phyloP scores from a whole-genome alignment of 1,140 invertebrate species.

The Eueides isabella region DNA sequence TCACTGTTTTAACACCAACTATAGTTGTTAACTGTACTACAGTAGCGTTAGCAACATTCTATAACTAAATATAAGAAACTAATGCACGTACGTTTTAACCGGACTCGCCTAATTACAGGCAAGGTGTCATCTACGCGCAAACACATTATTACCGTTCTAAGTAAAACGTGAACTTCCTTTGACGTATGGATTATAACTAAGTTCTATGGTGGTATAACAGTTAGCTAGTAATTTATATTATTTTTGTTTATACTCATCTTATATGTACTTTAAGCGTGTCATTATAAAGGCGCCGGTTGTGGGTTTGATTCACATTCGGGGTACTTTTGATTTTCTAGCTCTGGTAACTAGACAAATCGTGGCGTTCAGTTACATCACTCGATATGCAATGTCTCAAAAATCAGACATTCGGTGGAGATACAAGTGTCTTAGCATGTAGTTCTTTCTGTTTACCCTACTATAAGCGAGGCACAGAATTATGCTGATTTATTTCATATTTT shows the following conservation, averaged over 20 bases:
- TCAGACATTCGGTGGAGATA: too few species aligned
- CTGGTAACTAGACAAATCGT: too few species aligned
- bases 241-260: neutral
- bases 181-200: conserved; percentile 10
- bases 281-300: too few species aligned
- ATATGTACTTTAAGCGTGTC: neutral
- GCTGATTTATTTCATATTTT: too few species aligned
- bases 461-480: neutral
- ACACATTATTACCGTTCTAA: neutral
- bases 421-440: too few species aligned
- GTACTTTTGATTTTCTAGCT: neutral
- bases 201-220: neutral
- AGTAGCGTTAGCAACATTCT: neutral
- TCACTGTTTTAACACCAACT: neutral
- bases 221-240: neutral
- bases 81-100: neutral
- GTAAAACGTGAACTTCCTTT: conserved; percentile 14
- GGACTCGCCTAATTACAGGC: conserved; percentile 12
- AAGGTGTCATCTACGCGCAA: conserved; percentile 20
- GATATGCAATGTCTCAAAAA: too few species aligned
- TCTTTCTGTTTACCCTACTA: neutral
- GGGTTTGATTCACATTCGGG: too few species aligned
- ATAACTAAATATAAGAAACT: neutral
- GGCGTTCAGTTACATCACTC: too few species aligned
- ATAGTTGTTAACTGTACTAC: neutral